Base-by-base conservation (phyloP, 2,888 invertebrate genomes). In the Omphaloscelis lunosa region DNA sequence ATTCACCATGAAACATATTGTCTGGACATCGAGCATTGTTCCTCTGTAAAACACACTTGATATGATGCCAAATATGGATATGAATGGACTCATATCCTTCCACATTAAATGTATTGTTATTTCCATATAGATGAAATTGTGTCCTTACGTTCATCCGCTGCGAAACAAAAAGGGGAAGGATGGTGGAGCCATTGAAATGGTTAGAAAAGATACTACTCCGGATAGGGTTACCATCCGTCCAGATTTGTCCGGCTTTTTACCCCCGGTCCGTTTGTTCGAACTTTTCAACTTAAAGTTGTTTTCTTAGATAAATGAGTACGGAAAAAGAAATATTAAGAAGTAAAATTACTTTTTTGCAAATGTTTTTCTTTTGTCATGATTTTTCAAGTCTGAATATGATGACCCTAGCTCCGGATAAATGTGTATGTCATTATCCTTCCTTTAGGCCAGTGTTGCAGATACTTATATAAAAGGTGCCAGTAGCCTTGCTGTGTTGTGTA, bases 121-220 rank as follows among this genome's bases (percentile, higher is more conserved):
- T 88, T 88, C 79, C 88, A 85, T 88, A 87, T 80, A 80, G 70
- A 88, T 78, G 83, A 80, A 84, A 85, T 72, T 79, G 70, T 88
- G 67, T 76, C 77, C 75, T 76, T 79, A 75, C 72, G 69, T 48
- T 69, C 75, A 74, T 71, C 53, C 82, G 61, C 20, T 77, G 56
- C 72, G 67, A 79, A 80, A 86, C 77, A 85, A 84, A 80, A 84
- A 20, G 61, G 65, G 20, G 58, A 69, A 63, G 68, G 48, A 70
- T 61, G 59, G 53, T 56, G n/a, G 51, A 82, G 77, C 68, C 75
- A 69, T 69, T 61, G 53, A 81, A 82, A 80, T 78, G 78, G 66
- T 75, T 71, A 72, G 53, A 51, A 79, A 72, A 85, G 77, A 83
- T 77, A 77, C 74, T 70, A 12, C 70, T 67, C 4, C 17, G 56